A percentile compares a stretch with the other conserved stretches of the same genome.
Conservation (phyloP, 2,888 invertebrate genomes). For the Perizoma flavofasciatum region DNA sequence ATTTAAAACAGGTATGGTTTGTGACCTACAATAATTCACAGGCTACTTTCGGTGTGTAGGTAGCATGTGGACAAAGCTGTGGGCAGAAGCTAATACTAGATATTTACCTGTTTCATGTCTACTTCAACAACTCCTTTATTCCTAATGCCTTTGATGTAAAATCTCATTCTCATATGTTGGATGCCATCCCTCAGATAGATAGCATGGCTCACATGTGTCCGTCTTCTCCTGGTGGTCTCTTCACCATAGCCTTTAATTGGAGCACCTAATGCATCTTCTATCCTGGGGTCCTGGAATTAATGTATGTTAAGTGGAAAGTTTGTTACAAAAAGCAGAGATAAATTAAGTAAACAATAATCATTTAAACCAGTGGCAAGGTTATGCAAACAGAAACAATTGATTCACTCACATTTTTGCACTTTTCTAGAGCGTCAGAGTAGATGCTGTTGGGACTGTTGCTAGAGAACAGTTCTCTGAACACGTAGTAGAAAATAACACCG, state of each 20-base stretch:
- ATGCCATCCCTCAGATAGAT: conserved; percentile 89
- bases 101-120: conserved; percentile 91
- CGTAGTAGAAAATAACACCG: conserved; percentile 91
- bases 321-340: background rate
- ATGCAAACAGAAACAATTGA: conserved; percentile 3
- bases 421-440: conserved; percentile 90
- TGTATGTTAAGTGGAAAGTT: background rate
- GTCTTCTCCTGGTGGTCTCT: conserved; percentile 91
- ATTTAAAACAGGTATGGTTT: no score
- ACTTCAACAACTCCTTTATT: conserved; percentile 93
- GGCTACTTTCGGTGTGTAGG: no score
- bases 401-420: conserved; percentile 85
- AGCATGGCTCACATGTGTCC: conserved; percentile 92
- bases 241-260: conserved; percentile 96
- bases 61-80: no score
- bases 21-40: no score
- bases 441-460: conserved; percentile 93
- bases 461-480: conserved; percentile 94
- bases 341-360: conserved; percentile 12
- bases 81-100: background rate
- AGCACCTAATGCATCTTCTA: conserved; percentile 93
- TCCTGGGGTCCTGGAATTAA: conserved; percentile 84
- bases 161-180: conserved; percentile 93
- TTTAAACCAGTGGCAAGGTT: conserved; percentile 20
- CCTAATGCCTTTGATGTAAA: conserved; percentile 93